Percentiles rank a stretch among this genome's conserved stretches.
Evolutionary conservation across 2,888 invertebrate genomes (phyloP).

Genomic region (Drosophila setosimentum): DNA sequence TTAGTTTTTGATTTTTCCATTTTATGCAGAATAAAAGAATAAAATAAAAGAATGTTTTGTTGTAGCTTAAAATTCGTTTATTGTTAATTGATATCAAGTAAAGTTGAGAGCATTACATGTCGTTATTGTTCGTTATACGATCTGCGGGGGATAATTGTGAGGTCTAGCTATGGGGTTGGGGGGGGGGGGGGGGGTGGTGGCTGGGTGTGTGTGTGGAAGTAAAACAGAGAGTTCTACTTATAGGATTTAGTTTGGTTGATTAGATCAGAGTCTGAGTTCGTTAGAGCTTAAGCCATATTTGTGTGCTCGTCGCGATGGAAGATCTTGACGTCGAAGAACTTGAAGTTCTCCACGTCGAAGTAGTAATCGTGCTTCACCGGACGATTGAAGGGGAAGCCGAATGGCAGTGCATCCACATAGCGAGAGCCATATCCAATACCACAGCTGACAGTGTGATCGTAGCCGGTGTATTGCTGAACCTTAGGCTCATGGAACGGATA

Average conservation of each 20-base stretch:
- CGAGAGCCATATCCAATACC: conserved; percentile 86
- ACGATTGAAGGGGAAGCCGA: conserved; percentile 92
- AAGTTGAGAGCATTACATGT: conserved; percentile 33
- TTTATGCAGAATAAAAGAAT: neutral
- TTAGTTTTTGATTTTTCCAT: neutral
- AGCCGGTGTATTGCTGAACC: conserved; percentile 85
- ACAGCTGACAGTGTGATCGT: conserved; percentile 86
- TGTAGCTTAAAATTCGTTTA: conserved; percentile 40
- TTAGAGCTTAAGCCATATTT: conserved; percentile 81
- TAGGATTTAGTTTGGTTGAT: neutral
- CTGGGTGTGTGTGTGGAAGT: no score
- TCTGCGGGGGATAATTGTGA: conserved; percentile 52
- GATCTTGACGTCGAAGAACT: conserved; percentile 88
- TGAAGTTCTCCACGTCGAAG: conserved; percentile 89
- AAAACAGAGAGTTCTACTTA: conserved; percentile 16
- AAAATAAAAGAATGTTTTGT: neutral
- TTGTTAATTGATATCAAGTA: conserved; percentile 38
- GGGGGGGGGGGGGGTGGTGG: no score
- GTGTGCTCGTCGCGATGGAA: conserved; percentile 87
- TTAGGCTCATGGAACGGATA: conserved; percentile 86
- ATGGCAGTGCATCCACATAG: conserved; percentile 85
- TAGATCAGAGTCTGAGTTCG: conserved; percentile 42
- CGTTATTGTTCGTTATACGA: conserved; percentile 47
- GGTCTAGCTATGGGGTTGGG: conserved; percentile 3
- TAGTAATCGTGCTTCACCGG: conserved; percentile 86